These are phyloP conservation scores for Drosophila cardini DNA, from an alignment of 1,140 invertebrate species.

Conservation along the genomic window DNA sequence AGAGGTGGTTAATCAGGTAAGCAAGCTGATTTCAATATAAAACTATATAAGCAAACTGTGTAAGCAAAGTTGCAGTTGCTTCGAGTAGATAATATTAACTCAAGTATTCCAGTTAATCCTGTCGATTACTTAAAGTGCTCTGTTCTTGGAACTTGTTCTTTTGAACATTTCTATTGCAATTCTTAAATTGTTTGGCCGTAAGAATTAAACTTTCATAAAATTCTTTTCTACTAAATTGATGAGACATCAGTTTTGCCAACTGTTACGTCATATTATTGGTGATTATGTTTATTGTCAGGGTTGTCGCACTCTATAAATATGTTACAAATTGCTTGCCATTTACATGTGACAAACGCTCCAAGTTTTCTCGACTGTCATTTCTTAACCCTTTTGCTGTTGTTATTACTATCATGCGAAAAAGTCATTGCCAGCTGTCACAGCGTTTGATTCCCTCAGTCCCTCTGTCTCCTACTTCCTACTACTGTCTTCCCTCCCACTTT, in stretches of 20 bases:
- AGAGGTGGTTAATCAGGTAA: not conserved
- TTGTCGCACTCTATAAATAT: constrained; percentile 78
- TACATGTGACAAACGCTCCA: constrained; percentile 61
- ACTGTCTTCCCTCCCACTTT: not conserved
- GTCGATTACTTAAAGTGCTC: no score
- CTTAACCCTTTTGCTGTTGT: constrained; percentile 69
- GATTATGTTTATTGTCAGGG: constrained; percentile 68
- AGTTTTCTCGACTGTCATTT: constrained; percentile 61
- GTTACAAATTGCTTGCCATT: constrained; percentile 79
- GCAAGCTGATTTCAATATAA: not conserved
- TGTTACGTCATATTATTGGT: constrained; percentile 36
- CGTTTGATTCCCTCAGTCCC: not conserved
- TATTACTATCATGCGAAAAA: constrained; percentile 71
- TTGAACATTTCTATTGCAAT: no score
- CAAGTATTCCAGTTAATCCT: no score
- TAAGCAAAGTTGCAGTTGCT: no score
- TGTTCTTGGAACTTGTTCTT: no score
- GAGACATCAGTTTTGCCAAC: constrained; percentile 19
- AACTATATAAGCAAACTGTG: no score
- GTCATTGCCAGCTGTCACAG: constrained; percentile 80
- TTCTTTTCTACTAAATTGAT: constrained; percentile 11
- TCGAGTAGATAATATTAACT: no score
- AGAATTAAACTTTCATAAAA: no score
- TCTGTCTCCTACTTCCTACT: not conserved
- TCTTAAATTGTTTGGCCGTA: no score